Evolutionary conservation across 1,140 invertebrate species (phyloP).

Genomic region (Sarcophaga bullata): DNA sequence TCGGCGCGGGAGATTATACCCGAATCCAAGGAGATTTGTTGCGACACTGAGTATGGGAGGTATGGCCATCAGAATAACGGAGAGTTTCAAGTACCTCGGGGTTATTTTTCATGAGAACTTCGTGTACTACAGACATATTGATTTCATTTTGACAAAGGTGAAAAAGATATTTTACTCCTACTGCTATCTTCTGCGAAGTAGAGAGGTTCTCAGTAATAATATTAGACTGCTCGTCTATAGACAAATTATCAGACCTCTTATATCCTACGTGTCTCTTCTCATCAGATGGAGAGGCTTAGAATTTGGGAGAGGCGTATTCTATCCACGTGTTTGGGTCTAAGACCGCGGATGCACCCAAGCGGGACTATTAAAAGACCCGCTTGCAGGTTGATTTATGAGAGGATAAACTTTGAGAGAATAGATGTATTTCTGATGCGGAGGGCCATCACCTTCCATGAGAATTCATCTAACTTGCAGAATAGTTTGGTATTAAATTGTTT

Average conservation of each 20-base stretch:
- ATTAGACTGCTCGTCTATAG: too few relatives aligned
- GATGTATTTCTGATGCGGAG: background rate
- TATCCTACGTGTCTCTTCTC: too few relatives aligned
- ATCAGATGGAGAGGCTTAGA: too few relatives aligned
- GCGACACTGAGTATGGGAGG: background rate
- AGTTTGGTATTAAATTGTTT: background rate
- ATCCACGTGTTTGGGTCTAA: background rate
- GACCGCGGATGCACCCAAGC: background rate
- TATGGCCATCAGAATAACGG: background rate
- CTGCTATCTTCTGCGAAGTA: too few relatives aligned
- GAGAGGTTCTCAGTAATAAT: too few relatives aligned
- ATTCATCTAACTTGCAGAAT: background rate
- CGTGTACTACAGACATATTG: too few relatives aligned
- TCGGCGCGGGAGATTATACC: background rate
- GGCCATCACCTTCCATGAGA: background rate
- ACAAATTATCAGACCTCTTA: too few relatives aligned
- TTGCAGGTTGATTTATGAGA: too few relatives aligned
- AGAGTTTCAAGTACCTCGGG: background rate
- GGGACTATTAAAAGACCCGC: background rate
- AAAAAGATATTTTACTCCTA: too few relatives aligned
- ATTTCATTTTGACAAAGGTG: too few relatives aligned
- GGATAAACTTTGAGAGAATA: too few relatives aligned
- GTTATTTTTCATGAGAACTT: conserved; percentile 19
- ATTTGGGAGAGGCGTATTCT: conserved; percentile 2
- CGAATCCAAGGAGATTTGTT: background rate